A percentile compares a stretch with the other conserved stretches of the same genome.
Conservation (phyloP, 2,797 vertebrate species). For the Peromyscus aztecus region DNA sequence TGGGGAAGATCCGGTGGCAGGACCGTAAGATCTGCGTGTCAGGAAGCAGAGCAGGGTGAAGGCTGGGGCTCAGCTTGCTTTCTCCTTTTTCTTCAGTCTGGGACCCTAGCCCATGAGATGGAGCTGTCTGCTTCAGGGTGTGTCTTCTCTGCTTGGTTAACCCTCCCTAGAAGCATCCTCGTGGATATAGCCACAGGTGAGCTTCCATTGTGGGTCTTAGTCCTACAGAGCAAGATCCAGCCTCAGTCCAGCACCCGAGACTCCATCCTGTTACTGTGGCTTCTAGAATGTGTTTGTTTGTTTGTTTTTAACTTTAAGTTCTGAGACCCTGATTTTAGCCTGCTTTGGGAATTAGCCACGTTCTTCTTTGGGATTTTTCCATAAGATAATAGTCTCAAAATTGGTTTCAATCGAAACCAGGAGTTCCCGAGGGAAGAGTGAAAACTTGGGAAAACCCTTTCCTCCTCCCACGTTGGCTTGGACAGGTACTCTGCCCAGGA, state of each 20-base stretch:
- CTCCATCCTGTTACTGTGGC: background rate
- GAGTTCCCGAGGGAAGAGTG: background rate
- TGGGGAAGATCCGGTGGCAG: background rate
- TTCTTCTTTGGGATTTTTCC: background rate
- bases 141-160: background rate
- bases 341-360: background rate
- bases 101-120: background rate
- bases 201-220: background rate
- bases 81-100: background rate
- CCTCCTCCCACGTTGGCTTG: background rate
- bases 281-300: background rate
- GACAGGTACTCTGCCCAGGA: background rate
- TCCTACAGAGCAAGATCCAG: background rate
- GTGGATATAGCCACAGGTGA: background rate
- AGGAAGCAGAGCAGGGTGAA: background rate
- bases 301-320: conserved; percentile 40
- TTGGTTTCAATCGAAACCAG: background rate
- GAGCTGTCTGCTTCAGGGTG: background rate
- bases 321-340: background rate
- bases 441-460: background rate
- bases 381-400: background rate
- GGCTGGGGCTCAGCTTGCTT: background rate
- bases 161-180: background rate
- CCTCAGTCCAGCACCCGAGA: background rate
- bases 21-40: too few species aligned